phyloP scores from a whole-genome alignment of 2,113 vertebrate species.

The Clarias magur region DNA sequence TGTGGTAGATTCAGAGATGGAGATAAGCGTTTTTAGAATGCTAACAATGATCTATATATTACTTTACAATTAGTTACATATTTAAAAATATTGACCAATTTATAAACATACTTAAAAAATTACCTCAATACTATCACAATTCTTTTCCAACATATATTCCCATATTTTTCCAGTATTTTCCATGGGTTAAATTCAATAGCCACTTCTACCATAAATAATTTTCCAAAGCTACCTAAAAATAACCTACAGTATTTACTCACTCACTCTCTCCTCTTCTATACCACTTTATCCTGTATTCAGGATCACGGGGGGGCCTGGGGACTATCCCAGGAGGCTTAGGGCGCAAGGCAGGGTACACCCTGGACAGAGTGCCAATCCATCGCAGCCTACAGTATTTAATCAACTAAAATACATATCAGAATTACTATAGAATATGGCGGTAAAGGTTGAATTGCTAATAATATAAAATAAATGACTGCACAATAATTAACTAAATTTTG shows the following conservation, averaged over 20 bases:
- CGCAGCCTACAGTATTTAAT: background rate
- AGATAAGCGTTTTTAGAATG: slow-evolving; percentile 46
- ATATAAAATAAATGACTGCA: background rate
- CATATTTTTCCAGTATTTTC: background rate
- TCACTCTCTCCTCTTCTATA: too few species aligned
- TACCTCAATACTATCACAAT: background rate
- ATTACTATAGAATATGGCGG: background rate
- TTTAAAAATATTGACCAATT: background rate
- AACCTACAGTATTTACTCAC: background rate
- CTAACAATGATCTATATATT: slow-evolving; percentile 29
- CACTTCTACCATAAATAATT: background rate
- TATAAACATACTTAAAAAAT: background rate
- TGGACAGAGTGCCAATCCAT: too few species aligned
- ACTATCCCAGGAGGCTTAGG: too few species aligned
- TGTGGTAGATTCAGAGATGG: slow-evolving; percentile 73
- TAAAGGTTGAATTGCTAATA: background rate
- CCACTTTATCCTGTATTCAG: too few species aligned
- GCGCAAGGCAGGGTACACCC: too few species aligned
- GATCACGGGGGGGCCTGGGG: too few species aligned
- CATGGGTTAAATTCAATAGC: background rate
- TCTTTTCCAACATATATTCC: background rate
- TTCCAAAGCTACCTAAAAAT: background rate
- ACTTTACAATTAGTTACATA: slow-evolving; percentile 26
- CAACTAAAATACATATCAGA: background rate
- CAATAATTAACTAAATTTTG: background rate